Evolutionary conservation across 2,797 vertebrate species (phyloP).

Genomic region (Alcedo atthis): DNA sequence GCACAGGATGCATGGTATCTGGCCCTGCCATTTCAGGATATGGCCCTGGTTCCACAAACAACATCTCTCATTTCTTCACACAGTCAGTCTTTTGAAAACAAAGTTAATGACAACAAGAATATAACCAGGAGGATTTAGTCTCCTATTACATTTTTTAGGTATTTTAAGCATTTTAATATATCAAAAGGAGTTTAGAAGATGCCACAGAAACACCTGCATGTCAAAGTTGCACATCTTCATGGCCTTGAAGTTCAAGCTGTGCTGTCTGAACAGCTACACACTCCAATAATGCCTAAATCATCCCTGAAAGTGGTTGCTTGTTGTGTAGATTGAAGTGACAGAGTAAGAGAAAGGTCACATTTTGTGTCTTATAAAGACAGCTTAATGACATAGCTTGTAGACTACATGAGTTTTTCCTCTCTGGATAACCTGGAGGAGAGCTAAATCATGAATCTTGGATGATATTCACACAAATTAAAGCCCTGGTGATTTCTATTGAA

Average conservation of each 20-base stretch:
- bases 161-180: neutral
- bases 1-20: neutral
- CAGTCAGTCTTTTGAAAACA: neutral
- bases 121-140: neutral
- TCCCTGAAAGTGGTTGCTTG: neutral
- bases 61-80: neutral
- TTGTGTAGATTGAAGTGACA: neutral
- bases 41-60: neutral
- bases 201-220: neutral
- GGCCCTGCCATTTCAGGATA: neutral
- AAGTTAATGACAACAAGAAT: neutral
- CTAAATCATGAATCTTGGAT: neutral
- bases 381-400: neutral
- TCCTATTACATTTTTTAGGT: neutral
- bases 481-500: neutral
- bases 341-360: neutral
- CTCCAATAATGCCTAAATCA: no score
- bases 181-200: neutral
- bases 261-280: rapidly evolving
- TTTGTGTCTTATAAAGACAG: neutral
- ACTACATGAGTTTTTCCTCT: neutral
- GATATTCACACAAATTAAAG: neutral
- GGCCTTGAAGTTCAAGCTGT: neutral
- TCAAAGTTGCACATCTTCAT: neutral
- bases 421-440: neutral